These are phyloP conservation scores for Takifugu bimaculatus DNA, from an alignment of 2,113 vertebrate species.

Conservation along the genomic window DNA sequence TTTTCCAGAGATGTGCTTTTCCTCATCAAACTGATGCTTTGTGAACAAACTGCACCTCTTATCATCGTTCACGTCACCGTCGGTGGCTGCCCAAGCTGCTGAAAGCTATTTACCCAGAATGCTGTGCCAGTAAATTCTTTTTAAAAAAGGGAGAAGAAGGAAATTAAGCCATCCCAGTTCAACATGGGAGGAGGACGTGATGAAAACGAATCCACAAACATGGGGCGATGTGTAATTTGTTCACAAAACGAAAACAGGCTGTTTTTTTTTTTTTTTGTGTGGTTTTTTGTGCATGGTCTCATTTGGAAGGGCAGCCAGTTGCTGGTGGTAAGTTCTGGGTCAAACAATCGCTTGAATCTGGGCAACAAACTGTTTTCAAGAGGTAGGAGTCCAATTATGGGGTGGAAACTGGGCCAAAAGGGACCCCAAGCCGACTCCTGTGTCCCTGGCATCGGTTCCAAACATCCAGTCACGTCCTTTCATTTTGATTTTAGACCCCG, in stretches of 20 bases:
- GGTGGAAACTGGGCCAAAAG: conserved; percentile 10
- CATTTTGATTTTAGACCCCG: conserved; percentile 7
- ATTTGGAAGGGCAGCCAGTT: conserved; percentile 57
- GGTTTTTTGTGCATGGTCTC: conserved; percentile 57
- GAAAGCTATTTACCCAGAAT: not conserved
- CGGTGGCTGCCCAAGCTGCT: not conserved
- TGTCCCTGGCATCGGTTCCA: conserved; percentile 4
- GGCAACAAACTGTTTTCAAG: conserved; percentile 57
- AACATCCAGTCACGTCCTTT: not conserved
- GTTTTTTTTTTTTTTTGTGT: conserved; percentile 12
- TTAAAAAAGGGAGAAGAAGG: no score
- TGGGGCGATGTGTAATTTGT: conserved; percentile 37
- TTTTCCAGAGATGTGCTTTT: conserved; percentile 43
- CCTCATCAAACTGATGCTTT: conserved; percentile 57
- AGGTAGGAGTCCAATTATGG: conserved; percentile 70
- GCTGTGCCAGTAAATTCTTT: not conserved
- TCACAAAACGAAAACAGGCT: conserved; percentile 58
- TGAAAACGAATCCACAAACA: no score
- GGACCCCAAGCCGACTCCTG: conserved; percentile 19
- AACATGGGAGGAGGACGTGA: not conserved
- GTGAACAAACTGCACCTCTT: conserved; percentile 57
- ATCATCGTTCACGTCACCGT: not conserved
- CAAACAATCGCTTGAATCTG: conserved; percentile 53
- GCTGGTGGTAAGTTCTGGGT: conserved; percentile 71
- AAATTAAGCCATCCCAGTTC: not conserved